phyloP scores from a whole-genome alignment of 2,888 invertebrate species.

The Automeris io region DNA sequence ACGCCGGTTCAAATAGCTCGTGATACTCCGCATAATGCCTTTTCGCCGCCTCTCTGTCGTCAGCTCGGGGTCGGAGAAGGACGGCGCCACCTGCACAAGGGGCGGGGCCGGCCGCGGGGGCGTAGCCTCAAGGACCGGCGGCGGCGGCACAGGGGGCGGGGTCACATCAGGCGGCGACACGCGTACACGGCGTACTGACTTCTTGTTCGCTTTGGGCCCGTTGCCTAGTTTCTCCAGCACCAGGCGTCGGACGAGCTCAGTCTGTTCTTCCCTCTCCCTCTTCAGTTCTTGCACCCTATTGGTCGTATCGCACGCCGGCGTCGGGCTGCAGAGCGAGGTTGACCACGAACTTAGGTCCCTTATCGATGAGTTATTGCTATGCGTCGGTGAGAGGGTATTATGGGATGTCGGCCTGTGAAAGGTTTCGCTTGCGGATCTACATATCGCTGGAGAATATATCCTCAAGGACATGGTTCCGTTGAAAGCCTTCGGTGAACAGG shows the following conservation, averaged over 20 bases:
- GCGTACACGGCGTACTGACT: slow-evolving; percentile 31
- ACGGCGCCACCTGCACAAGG: slow-evolving; percentile 47
- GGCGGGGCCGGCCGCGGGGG: slow-evolving; percentile 43
- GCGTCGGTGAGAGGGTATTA: slow-evolving; percentile 37
- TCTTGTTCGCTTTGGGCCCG: slow-evolving; percentile 30
- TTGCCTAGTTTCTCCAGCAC: slow-evolving; percentile 85
- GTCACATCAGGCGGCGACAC: slow-evolving; percentile 27
- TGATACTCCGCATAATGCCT: slow-evolving; percentile 89
- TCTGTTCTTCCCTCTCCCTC: slow-evolving; percentile 88
- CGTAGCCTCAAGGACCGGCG: slow-evolving; percentile 34
- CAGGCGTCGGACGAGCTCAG: slow-evolving; percentile 88
- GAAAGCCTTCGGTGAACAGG: too few relatives aligned
- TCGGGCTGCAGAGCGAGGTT: slow-evolving; percentile 48
- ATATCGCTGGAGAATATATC: slow-evolving; percentile 59
- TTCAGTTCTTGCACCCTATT: slow-evolving; percentile 86
- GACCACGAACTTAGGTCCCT: slow-evolving; percentile 41
- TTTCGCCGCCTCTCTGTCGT: slow-evolving; percentile 81
- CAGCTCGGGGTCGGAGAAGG: slow-evolving; percentile 78
- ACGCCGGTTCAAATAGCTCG: slow-evolving; percentile 88
- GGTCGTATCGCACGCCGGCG: slow-evolving; percentile 64
- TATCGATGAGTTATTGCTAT: slow-evolving; percentile 36
- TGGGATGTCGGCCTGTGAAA: slow-evolving; percentile 43
- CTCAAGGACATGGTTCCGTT: slow-evolving; percentile 39
- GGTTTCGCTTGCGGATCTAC: slow-evolving; percentile 64
- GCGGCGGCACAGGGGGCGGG: slow-evolving; percentile 49